Evolutionary conservation across 2,888 invertebrate species (phyloP).

Genomic region (Minunthozetes semirufus): DNA sequence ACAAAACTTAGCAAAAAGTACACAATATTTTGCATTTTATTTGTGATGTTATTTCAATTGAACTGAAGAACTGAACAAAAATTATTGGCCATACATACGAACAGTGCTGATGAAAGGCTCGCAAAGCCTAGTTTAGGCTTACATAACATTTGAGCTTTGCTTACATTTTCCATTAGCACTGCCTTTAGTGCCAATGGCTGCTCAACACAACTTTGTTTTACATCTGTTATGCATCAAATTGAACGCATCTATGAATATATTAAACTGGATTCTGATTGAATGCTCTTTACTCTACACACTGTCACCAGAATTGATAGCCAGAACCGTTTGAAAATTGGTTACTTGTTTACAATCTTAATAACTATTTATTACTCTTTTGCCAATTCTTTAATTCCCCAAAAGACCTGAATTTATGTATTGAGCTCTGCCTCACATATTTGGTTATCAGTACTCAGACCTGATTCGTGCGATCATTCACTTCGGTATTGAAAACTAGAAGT

Average conservation of each 20-base stretch:
- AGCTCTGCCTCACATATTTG: background rate
- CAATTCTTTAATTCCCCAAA: conserved; percentile 7
- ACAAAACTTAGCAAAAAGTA: conserved; percentile 22
- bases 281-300: background rate
- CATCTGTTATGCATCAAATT: conserved; percentile 30
- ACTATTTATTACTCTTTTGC: conserved; percentile 14
- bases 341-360: conserved; percentile 22
- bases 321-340: conserved; percentile 4
- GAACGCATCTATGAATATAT: conserved; percentile 32
- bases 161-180: conserved; percentile 29
- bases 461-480: background rate
- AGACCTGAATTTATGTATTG: background rate
- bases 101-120: background rate
- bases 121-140: background rate
- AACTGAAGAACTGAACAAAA: conserved; percentile 15
- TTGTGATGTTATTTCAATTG: conserved; percentile 28
- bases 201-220: conserved; percentile 19
- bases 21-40: conserved; percentile 26
- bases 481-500: background rate
- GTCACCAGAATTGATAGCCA: conserved; percentile 26
- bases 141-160: background rate
- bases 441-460: background rate
- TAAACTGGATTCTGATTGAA: conserved; percentile 20
- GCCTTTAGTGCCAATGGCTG: background rate
- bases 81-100: conserved; percentile 9